Evolutionary conservation across 2,888 invertebrate genomes (phyloP), one percentile per base, ranked within the genome.

Genomic region (Drosophila emarginata): DNA sequence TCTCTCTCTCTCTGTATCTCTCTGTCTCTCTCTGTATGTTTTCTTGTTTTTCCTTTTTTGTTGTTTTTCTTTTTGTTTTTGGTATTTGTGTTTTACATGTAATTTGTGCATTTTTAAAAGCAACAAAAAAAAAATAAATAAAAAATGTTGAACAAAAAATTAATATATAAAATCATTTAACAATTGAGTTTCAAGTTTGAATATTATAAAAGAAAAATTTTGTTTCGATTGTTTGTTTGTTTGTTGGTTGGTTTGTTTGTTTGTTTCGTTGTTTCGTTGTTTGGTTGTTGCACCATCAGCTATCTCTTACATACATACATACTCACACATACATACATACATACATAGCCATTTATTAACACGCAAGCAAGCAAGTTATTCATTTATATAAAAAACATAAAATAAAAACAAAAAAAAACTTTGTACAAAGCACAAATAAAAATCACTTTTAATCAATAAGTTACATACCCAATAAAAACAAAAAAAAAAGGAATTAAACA

Each of bases 241-340:
- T 76, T 53, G 60, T 66, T 64, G n/a, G 65, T 59, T 67, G n/a
- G 72, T 64, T 71, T 4, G 66, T 67, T 79, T n/a, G 67, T 39
- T 71, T 23, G 73, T 75, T 75, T 14, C 64, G 39, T 73, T n/a
- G 74, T 59, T 77, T 21, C 66, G 32, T 32, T 32, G 32, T 32
- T 32, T 32, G 69, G 69, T 70, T 80, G 77, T 70, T 69, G 69
- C 79, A 75, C 77, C 59, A 54, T 75, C 67, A 74, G 57, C 70
- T 78, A 61, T 60, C 59, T 23, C 23, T 39, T 18, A 64, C 58
- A 58, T n/a, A 32, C 4, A 54, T 9, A 28, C 51, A 26, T 4
- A n/a, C 23, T 56, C 50, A 52, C 11, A 57, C 28, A 23, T n/a
- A 23, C 11, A 37, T 23, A 23, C 21, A 26, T 9, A 14, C 15